Evolutionary conservation across 1,140 invertebrate species (phyloP).

Genomic region (Drosophila pallidifrons): DNA sequence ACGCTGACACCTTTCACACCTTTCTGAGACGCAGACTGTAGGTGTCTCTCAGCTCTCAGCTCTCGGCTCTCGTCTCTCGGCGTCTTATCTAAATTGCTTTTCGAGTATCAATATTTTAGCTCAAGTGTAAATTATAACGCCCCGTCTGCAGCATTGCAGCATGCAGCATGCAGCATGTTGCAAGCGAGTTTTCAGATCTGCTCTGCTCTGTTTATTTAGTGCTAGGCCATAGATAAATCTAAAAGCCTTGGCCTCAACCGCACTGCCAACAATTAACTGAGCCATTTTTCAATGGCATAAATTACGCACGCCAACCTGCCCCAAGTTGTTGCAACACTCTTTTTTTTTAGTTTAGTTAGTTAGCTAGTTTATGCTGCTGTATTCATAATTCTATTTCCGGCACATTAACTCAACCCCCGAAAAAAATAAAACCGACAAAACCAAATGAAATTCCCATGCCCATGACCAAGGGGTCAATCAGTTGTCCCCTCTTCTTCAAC

Average conservation of each 20-base stretch:
- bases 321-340: background rate
- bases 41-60: conserved; percentile 51
- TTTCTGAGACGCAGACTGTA: conserved; percentile 68
- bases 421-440: conserved; percentile 18
- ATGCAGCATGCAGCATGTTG: conserved; percentile 7
- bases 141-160: conserved; percentile 21
- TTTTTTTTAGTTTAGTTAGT: no score
- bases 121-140: conserved; percentile 83
- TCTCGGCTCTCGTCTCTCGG: background rate
- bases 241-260: conserved; percentile 62
- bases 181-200: background rate
- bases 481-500: background rate
- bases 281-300: conserved; percentile 71
- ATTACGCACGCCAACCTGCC: conserved; percentile 74
- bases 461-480: conserved; percentile 21
- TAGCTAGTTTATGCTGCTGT: conserved; percentile 26
- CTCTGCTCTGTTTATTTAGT: conserved; percentile 65
- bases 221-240: conserved; percentile 80
- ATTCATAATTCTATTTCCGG: conserved; percentile 83
- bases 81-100: conserved; percentile 84
- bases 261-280: conserved; percentile 46
- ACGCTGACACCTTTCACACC: conserved; percentile 67
- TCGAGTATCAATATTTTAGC: conserved; percentile 85
- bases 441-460: conserved; percentile 40
- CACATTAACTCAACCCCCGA: conserved; percentile 63